Evolutionary conservation across 2,888 invertebrate genomes (phyloP).

Genomic region (Oscheius sp.): DNA sequence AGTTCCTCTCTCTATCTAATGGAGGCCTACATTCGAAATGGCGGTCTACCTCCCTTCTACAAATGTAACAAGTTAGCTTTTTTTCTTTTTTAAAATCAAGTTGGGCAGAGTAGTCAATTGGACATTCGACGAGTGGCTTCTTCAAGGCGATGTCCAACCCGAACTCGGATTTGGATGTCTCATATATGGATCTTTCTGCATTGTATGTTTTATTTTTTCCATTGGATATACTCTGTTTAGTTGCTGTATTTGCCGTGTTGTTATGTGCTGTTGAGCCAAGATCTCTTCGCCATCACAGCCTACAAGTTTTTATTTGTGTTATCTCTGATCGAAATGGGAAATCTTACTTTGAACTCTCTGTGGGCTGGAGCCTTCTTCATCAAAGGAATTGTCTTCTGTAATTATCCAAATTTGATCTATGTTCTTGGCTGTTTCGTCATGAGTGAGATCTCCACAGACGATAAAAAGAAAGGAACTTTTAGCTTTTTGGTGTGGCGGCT

Average conservation of each 20-base stretch:
- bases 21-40: constrained; percentile 17
- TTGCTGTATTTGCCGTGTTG: constrained; percentile 14
- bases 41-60: constrained; percentile 1
- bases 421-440: constrained; percentile 7
- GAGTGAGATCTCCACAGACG: not conserved
- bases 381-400: constrained; percentile 19
- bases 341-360: not conserved
- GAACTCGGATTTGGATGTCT: not conserved
- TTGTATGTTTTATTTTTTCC: not conserved
- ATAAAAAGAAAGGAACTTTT: not conserved
- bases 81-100: not conserved
- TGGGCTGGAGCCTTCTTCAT: constrained; percentile 17
- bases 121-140: constrained; percentile 22
- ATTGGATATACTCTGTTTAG: not conserved
- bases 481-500: constrained; percentile 13
- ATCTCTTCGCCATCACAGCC: constrained; percentile 11
- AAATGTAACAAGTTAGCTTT: not conserved
- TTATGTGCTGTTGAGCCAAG: not conserved
- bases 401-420: constrained; percentile 17
- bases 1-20: not conserved
- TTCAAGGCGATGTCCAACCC: not conserved
- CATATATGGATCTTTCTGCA: constrained; percentile 5
- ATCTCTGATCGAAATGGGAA: not conserved
- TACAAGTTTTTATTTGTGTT: constrained; percentile 17
- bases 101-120: constrained; percentile 11